These are phyloP conservation scores for Neoseiulus cucumeris DNA, from an alignment of 1,140 invertebrate species.

Conservation along the genomic window DNA sequence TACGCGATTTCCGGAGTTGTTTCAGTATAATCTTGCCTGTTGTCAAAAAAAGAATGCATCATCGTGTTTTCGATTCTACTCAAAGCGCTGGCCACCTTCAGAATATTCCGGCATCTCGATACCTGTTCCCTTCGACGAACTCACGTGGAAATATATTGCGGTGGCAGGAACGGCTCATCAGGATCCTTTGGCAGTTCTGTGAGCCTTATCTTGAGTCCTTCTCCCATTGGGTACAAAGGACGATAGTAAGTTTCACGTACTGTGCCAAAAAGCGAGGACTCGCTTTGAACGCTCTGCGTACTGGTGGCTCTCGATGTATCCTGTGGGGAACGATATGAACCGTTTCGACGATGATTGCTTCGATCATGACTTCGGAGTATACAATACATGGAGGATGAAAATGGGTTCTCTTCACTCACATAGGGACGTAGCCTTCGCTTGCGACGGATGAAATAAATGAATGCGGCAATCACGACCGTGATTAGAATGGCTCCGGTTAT, in stretches of 20 bases:
- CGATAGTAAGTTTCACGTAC: background rate
- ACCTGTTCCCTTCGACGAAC: background rate
- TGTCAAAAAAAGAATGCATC: background rate
- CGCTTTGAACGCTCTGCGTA: background rate
- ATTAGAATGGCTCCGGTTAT: background rate
- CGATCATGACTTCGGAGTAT: background rate
- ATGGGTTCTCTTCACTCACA: background rate
- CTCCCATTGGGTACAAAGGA: background rate
- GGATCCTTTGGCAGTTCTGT: background rate
- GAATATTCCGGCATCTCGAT: background rate
- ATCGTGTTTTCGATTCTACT: background rate
- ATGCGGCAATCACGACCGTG: background rate
- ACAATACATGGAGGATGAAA: background rate
- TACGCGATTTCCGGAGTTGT: background rate
- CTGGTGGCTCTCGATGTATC: background rate
- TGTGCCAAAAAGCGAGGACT: background rate
- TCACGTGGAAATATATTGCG: background rate
- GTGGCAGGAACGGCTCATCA: background rate
- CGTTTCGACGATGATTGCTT: too few relatives aligned
- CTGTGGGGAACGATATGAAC: background rate
- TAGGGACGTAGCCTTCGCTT: background rate
- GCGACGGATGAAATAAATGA: background rate
- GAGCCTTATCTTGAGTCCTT: background rate
- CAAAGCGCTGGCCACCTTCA: background rate
- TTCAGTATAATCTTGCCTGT: background rate